Evolutionary conservation across 1,140 invertebrate species (phyloP), one percentile per base, ranked within the genome.

Genomic region (Tribolium castaneum): DNA sequence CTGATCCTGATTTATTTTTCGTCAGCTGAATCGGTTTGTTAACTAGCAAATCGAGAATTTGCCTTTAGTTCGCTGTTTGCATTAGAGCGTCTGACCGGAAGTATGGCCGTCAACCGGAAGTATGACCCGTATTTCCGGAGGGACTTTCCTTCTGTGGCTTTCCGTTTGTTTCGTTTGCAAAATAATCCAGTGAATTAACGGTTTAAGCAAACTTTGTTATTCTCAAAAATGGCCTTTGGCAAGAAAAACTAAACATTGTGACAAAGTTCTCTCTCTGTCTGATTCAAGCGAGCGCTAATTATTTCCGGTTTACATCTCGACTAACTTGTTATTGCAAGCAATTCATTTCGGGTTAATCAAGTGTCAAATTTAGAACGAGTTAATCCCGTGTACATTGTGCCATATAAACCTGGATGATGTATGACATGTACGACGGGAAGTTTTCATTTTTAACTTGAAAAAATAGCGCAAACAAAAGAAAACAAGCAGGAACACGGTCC

Each of bases 1-100:
- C 71, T 73, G 71, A 73, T 73, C 49, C 71, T 73, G 71, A 73
- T 73, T 73, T 73, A 73, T 73, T 73, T 73, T 62, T 62, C 56
- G 12, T 22, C 14, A 10, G 5, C 3, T 22, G 16, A 30, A 39
- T 39, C 59, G 59, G 59, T 66, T 66, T 66, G 59, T 66, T 66
- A 66, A 39, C 59, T 66, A 66, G 59, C 25, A 14, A 14, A 66
- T 66, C 59, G 59, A 13, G 59, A 66, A 66, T 66, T 35, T 66
- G 30, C 30, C 35, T 59, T 59, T 59, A 59, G 59, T 34, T 34
- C 25, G 9, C 12, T 62, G 56, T 16, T 62, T 59, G 19, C 52
- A 75, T 75, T 75, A 62, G 51, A 62, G 22, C 73, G 52, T 35
- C 73, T 3, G 54, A 14, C 52, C 73, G 73, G 73, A 75, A 75